Percentiles rank a stretch among this genome's conserved stretches.
Conservation (phyloP, 2,888 invertebrate species). For the Girardia tigrina region DNA sequence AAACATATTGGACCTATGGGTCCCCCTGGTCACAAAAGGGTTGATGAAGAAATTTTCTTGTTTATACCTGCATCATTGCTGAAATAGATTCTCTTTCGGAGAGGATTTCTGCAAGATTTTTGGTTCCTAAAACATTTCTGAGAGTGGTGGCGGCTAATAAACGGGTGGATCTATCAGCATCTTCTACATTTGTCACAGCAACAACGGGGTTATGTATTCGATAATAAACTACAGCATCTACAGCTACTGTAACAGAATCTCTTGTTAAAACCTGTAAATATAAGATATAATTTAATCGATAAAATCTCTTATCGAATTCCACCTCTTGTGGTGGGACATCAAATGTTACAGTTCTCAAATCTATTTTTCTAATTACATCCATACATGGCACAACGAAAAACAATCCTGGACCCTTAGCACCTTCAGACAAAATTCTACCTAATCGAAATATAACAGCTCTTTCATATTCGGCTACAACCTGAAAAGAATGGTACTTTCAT, state of each 20-base stretch:
- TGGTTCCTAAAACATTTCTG: slow-evolving; percentile 44
- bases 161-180: slow-evolving; percentile 44
- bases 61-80: slow-evolving; percentile 43
- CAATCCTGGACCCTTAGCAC: slow-evolving; percentile 41
- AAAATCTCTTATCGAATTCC: not conserved
- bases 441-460: slow-evolving; percentile 43
- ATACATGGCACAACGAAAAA: slow-evolving; percentile 42
- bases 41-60: not conserved
- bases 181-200: slow-evolving; percentile 46
- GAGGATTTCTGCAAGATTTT: slow-evolving; percentile 45
- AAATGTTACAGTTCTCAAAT: slow-evolving; percentile 39
- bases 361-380: slow-evolving; percentile 39
- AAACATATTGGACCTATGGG: no score
- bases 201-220: slow-evolving; percentile 45
- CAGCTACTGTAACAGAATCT: slow-evolving; percentile 46
- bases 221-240: slow-evolving; percentile 48
- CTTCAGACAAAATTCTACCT: slow-evolving; percentile 39
- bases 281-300: not conserved
- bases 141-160: slow-evolving; percentile 46
- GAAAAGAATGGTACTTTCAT: not conserved
- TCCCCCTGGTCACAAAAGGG: no score
- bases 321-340: slow-evolving; percentile 42
- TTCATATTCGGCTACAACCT: slow-evolving; percentile 43
- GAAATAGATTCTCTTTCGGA: slow-evolving; percentile 45
- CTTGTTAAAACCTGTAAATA: slow-evolving; percentile 42